These are phyloP conservation scores for Drosophila neocordata DNA, from an alignment of 1,140 invertebrate species.

Conservation along the genomic window DNA sequence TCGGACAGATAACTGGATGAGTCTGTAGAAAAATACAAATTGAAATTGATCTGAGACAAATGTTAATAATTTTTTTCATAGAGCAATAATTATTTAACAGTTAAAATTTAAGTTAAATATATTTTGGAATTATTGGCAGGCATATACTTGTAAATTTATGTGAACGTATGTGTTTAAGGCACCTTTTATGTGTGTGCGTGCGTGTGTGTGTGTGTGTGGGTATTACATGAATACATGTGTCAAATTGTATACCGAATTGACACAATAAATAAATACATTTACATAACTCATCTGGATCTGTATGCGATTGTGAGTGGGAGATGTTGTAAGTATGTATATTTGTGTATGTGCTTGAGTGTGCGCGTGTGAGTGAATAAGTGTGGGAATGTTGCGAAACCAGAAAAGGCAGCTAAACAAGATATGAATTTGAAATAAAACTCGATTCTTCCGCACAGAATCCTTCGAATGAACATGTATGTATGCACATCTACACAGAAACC, in stretches of 20 bases:
- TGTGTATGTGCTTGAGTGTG: not conserved
- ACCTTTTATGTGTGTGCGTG: not conserved
- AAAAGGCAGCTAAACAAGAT: slow-evolving; percentile 26
- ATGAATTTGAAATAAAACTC: slow-evolving; percentile 56
- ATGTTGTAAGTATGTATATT: not conserved
- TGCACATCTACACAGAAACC: slow-evolving; percentile 12
- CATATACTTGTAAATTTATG: not conserved
- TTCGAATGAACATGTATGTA: slow-evolving; percentile 38
- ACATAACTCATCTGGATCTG: slow-evolving; percentile 1
- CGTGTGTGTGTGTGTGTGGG: not conserved
- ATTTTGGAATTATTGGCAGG: slow-evolving; percentile 1
- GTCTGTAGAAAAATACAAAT: not conserved
- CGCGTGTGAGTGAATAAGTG: not conserved
- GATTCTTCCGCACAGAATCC: slow-evolving; percentile 50
- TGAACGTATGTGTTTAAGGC: not conserved
- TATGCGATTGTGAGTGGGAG: not conserved
- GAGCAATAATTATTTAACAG: not conserved
- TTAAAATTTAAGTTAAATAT: slow-evolving; percentile 12
- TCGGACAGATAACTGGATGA: not conserved
- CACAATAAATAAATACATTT: slow-evolving; percentile 13
- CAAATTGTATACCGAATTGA: slow-evolving; percentile 18
- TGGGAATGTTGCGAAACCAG: slow-evolving; percentile 7
- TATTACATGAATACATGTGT: not conserved
- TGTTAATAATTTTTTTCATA: not conserved
- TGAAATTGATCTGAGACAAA: not conserved